Evolutionary conservation across 2,888 invertebrate genomes (phyloP).

Genomic region (Acanthococcus lagerstroemiae): DNA sequence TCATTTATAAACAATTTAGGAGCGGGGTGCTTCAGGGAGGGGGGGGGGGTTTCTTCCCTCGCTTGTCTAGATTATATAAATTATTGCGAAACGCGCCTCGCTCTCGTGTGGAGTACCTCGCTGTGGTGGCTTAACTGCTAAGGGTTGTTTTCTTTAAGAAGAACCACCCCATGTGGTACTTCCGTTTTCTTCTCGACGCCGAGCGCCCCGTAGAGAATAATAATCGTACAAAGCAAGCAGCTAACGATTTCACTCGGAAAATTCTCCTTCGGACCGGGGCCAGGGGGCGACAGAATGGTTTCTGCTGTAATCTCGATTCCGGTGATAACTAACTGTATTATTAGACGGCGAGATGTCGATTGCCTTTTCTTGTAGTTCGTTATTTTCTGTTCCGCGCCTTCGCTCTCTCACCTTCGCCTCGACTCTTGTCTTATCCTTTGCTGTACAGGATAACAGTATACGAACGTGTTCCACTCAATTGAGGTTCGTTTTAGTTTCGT

Average conservation of each 20-base stretch:
- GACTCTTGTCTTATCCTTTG: too few relatives aligned
- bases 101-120: background rate
- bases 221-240: slow-evolving; percentile 24
- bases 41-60: too few relatives aligned
- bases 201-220: slow-evolving; percentile 28
- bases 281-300: background rate
- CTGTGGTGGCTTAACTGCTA: slow-evolving; percentile 18
- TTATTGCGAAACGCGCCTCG: slow-evolving; percentile 12
- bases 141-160: slow-evolving; percentile 25
- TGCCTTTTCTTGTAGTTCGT: slow-evolving; percentile 4
- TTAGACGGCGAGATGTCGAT: slow-evolving; percentile 17
- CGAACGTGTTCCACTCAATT: background rate
- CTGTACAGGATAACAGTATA: too few relatives aligned
- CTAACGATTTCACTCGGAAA: slow-evolving; percentile 27
- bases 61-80: too few relatives aligned
- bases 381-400: background rate
- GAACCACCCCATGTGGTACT: slow-evolving; percentile 28
- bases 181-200: slow-evolving; percentile 17
- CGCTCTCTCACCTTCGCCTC: background rate
- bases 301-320: slow-evolving; percentile 21
- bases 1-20: slow-evolving; percentile 21
- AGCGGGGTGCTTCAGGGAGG: too few relatives aligned
- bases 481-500: too few relatives aligned
- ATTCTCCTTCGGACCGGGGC: background rate
- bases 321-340: slow-evolving; percentile 20